Percentiles rank a stretch among this genome's conserved stretches.
These are phyloP conservation scores for Acheta domesticus DNA, from an alignment of 2,888 invertebrate genomes.

Conservation along the genomic window DNA sequence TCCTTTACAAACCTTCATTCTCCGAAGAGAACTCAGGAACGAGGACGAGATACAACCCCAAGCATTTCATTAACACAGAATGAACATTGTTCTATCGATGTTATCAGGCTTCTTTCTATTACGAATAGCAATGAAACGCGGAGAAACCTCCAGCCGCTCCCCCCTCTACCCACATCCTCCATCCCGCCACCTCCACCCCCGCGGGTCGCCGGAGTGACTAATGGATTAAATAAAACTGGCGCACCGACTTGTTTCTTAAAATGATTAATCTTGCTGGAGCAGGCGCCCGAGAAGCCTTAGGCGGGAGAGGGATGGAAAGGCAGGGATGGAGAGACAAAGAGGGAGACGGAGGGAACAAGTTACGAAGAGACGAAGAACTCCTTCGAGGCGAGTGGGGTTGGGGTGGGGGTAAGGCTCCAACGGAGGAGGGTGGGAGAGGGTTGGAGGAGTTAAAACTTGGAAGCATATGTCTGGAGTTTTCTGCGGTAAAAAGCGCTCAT, in stretches of 20 bases:
- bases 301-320: background rate
- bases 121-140: background rate
- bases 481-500: background rate
- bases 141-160: background rate
- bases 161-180: too few relatives aligned
- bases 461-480: constrained; percentile 18
- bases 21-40: too few relatives aligned
- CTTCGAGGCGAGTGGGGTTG: background rate
- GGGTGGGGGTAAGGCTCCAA: background rate
- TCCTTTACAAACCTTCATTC: too few relatives aligned
- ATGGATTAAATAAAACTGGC: constrained; percentile 2
- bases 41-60: too few relatives aligned
- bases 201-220: background rate
- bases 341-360: background rate
- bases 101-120: background rate
- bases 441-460: background rate
- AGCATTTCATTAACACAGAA: constrained; percentile 1
- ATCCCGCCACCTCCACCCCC: background rate
- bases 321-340: background rate
- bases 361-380: constrained; percentile 18
- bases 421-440: background rate
- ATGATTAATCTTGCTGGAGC: constrained; percentile 18
- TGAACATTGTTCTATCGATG: background rate
- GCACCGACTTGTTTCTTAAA: constrained; percentile 18
- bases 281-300: background rate